Percentiles rank a stretch among this genome's conserved stretches.
Conservation (phyloP, 2,113 vertebrate species). For the Misgurnus mizolepis region DNA sequence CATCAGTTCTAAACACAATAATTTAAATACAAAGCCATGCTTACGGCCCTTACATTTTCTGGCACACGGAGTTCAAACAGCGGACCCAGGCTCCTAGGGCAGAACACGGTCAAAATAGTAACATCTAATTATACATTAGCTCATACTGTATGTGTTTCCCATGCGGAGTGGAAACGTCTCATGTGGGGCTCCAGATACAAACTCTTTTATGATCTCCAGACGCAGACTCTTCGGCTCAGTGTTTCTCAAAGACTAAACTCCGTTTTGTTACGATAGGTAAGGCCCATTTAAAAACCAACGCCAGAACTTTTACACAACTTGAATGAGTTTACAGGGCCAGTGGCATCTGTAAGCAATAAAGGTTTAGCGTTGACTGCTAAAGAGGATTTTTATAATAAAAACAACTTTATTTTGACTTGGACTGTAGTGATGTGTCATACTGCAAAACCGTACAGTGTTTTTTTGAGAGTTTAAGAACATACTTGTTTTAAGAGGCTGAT, state of each 20-base stretch:
- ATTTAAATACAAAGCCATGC: constrained; percentile 51
- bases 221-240: background rate
- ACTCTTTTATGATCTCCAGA: background rate
- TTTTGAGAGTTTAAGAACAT: too few relatives aligned
- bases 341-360: background rate
- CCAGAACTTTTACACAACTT: background rate
- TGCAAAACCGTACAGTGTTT: too few relatives aligned
- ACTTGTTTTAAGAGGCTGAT: too few relatives aligned
- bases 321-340: background rate
- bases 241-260: background rate
- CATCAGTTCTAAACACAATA: background rate
- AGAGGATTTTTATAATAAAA: background rate
- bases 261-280: background rate
- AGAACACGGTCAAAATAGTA: constrained; percentile 70
- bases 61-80: constrained; percentile 57
- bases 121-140: constrained; percentile 71
- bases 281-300: background rate
- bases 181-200: constrained; percentile 30
- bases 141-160: constrained; percentile 54
- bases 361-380: background rate
- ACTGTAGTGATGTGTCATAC: too few relatives aligned
- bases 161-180: constrained; percentile 58
- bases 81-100: constrained; percentile 52
- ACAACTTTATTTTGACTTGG: background rate
- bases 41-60: constrained; percentile 66